These are phyloP conservation scores for Ptyas mucosa DNA, from an alignment of 2,113 vertebrate genomes.

Conservation along the genomic window DNA sequence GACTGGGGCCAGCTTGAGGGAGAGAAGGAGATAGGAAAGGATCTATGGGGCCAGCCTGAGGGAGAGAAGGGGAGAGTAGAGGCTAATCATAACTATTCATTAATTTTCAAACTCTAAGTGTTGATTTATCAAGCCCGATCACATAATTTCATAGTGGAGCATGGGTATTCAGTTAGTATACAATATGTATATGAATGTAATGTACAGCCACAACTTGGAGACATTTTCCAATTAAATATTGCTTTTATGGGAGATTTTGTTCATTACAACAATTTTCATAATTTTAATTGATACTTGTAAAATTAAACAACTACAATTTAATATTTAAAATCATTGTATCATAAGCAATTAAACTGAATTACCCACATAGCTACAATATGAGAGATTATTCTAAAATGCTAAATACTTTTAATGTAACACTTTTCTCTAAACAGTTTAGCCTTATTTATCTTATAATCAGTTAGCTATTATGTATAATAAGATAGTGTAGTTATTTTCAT, in stretches of 20 bases:
- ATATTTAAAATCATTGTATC: conserved; percentile 64
- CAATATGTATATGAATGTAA: neutral
- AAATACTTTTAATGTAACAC: conserved; percentile 60
- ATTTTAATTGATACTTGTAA: conserved; percentile 59
- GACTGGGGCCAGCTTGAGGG: neutral
- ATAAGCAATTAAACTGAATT: conserved; percentile 71
- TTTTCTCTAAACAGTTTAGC: conserved; percentile 61
- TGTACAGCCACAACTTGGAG: neutral
- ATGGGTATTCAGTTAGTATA: neutral
- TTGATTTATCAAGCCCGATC: too few relatives aligned
- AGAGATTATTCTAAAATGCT: conserved; percentile 65
- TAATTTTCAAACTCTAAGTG: too few relatives aligned
- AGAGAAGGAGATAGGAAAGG: too few relatives aligned
- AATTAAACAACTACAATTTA: conserved; percentile 59
- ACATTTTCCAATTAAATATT: conserved; percentile 7
- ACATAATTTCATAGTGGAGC: too few relatives aligned
- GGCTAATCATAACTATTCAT: too few relatives aligned
- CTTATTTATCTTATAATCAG: conserved; percentile 49
- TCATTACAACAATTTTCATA: conserved; percentile 46
- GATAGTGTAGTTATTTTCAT: conserved; percentile 36
- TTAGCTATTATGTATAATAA: conserved; percentile 46
- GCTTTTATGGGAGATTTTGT: conserved; percentile 32
- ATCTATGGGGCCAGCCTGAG: too few relatives aligned
- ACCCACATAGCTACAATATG: conserved; percentile 65
- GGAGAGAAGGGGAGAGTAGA: too few relatives aligned